Evolutionary conservation across 2,888 invertebrate species (phyloP).

Genomic region (Polylopha cassiicola): DNA sequence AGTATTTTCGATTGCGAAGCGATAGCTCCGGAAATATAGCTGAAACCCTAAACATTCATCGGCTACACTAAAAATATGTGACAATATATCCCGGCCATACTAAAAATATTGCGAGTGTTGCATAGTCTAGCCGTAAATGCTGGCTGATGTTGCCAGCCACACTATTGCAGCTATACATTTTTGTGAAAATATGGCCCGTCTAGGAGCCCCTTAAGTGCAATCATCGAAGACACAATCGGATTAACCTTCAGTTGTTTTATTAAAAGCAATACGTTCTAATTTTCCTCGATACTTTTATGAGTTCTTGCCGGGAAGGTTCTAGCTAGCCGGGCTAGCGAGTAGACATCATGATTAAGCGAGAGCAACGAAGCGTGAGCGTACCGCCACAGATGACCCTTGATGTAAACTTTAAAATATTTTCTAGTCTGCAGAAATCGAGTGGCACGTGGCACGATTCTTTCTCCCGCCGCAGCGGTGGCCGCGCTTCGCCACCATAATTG

Average conservation of each 20-base stretch:
- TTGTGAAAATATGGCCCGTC: too few relatives aligned
- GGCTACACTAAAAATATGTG: too few relatives aligned
- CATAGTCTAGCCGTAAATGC: too few relatives aligned
- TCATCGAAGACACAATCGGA: conserved; percentile 49
- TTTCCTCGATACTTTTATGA: conserved; percentile 26
- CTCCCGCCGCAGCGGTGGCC: conserved; percentile 38
- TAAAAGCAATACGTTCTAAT: conserved; percentile 35
- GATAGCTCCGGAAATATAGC: too few relatives aligned
- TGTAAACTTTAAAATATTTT: conserved; percentile 18
- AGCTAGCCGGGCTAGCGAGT: conserved; percentile 21
- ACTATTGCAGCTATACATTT: too few relatives aligned
- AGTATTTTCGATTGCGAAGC: too few relatives aligned
- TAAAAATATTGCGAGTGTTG: too few relatives aligned
- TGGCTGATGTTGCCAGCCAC: too few relatives aligned
- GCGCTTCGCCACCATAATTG: conserved; percentile 61
- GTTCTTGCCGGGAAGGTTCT: conserved; percentile 40
- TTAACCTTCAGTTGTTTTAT: conserved; percentile 57
- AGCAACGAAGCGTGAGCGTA: conserved; percentile 28
- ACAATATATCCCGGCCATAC: too few relatives aligned
- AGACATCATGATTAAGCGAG: conserved; percentile 26
- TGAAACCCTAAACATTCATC: too few relatives aligned
- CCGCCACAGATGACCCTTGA: conserved; percentile 16
- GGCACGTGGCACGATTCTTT: conserved; percentile 54
- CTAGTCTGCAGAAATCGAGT: conserved; percentile 25
- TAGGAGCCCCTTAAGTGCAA: conserved; percentile 44